Base-by-base conservation (phyloP, 2,888 invertebrate species). In the Lissocephala sabroskyi region DNA sequence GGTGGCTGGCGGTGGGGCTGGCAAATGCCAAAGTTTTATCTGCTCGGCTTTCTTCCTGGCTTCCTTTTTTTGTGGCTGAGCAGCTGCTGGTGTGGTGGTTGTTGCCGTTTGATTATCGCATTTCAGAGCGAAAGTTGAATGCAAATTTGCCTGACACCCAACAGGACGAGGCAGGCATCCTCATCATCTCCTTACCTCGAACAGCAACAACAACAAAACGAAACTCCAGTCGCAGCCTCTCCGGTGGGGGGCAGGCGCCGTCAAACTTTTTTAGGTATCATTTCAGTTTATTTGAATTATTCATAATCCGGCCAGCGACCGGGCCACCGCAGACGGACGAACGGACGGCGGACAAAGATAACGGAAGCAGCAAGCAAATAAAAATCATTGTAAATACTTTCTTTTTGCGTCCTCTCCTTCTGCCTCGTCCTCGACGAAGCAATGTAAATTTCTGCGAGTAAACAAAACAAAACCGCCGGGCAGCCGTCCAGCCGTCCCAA, bases 221-320 rank as follows among this genome's bases (percentile, higher is more conserved):
- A 33, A 49, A 62, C 52, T 74, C 65, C 65, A 70, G 60, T 65
- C 62, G 70, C 60, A 49, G 60, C 59, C 57, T 59, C 58, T 54
- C 1, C 18, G 11, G 19, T 13, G 18, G 43, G 33, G 23, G 41
- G 14, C 16, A 9, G 6, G 62, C 41, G 64, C 64, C 65, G 74
- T 70, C 68, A 70, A 70, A 75, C 64, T 70, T 70, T n/a, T 75
- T 75, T 67, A 65, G 77, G 71, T 76, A 76, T 76, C 77, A 73
- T 73, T 73, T 65, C 68, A 63, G 77, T 68, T 76, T 73, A 68
- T 76, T 73, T 73, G 74, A 73, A 73, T 73, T 73, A 73, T 73
- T 73, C 71, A 73, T 73, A 73, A 73, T 73, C 74, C 74, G 59
- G 54, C 42, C 61, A 59, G 50, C 59, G 55, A 49, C 59, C n/a